These are phyloP conservation scores for Papilio glaucus DNA, from an alignment of 1,140 invertebrate genomes.

Conservation along the genomic window DNA sequence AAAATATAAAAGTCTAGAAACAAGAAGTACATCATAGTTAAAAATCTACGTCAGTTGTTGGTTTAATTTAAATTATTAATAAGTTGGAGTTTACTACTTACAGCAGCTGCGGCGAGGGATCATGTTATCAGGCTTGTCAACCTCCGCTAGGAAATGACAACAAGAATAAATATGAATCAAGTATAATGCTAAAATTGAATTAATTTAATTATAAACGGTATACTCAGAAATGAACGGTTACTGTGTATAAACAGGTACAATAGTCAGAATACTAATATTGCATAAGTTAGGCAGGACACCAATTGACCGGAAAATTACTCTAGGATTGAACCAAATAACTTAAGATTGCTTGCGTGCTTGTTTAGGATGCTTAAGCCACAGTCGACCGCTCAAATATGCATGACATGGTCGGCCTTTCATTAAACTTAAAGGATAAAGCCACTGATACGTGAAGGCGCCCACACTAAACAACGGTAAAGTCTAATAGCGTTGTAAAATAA, in stretches of 20 bases:
- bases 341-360: slow-evolving; percentile 31
- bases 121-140: too few relatives aligned
- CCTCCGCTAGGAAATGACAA: too few relatives aligned
- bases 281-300: slow-evolving; percentile 25
- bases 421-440: slow-evolving; percentile 32
- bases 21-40: too few relatives aligned
- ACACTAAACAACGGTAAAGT: slow-evolving; percentile 15
- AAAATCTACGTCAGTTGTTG: too few relatives aligned
- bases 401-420: slow-evolving; percentile 13
- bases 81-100: too few relatives aligned
- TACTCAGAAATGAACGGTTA: background rate
- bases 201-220: too few relatives aligned
- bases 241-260: background rate
- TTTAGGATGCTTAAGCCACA: slow-evolving; percentile 28
- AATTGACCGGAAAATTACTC: slow-evolving; percentile 33
- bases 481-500: slow-evolving; percentile 20
- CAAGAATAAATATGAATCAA: too few relatives aligned
- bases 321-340: slow-evolving; percentile 20
- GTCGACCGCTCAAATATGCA: slow-evolving; percentile 22
- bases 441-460: slow-evolving; percentile 13
- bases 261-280: slow-evolving; percentile 7
- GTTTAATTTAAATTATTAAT: too few relatives aligned
- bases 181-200: too few relatives aligned
- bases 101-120: too few relatives aligned
- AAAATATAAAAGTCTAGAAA: too few relatives aligned